Base-by-base conservation (phyloP, 2,113 vertebrate species). In the Hassar affinis region DNA sequence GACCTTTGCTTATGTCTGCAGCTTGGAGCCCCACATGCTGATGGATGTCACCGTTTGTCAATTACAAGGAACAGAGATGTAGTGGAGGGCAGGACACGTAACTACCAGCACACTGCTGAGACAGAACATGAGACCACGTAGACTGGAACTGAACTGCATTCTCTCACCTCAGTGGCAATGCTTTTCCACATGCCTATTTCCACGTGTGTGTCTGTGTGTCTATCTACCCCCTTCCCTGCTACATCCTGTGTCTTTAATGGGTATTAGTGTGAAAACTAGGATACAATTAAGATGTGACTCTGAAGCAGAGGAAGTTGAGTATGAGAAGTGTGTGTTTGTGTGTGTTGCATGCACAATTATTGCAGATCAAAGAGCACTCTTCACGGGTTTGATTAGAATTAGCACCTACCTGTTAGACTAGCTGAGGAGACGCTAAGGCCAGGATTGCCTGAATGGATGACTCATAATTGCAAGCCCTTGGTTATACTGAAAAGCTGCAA, bases 281-380 rank as follows among this genome's bases (percentile, higher is more conserved):
- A 84, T 77, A 89, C 47, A 85, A 82, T 80, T 86, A 1, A n/a
- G 57, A 69, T 83, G 82, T 85, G 66, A 85, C 62, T 86, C 54
- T 33, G 79, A 42, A 81, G 64, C 33, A 84, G 78, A 72, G 86
- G 57, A 49, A 56, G 87, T 82, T 68, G 33, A 38, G 35, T 42
- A 38, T 22, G 30, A 66, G 30, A 30, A 15, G 86, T 87, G 88
- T 85, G 11, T 69, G 52, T 69, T 42, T 82, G 52, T 69, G 52
- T 69, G 52, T 82, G 52, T 78, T 68, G 47, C 47, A 76, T 72
- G 57, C 45, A 72, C n/a, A 81, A 33, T 62, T 81, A 64, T 74
- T 49, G 52, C 35, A 89, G 71, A 90, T 90, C 86, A 90, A 90
- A 89, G 86, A 38, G 51, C 10, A 20, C 47, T 81, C 68, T 27